Base-by-base conservation (phyloP, 2,113 vertebrate genomes). In the Engraulis encrasicolus region DNA sequence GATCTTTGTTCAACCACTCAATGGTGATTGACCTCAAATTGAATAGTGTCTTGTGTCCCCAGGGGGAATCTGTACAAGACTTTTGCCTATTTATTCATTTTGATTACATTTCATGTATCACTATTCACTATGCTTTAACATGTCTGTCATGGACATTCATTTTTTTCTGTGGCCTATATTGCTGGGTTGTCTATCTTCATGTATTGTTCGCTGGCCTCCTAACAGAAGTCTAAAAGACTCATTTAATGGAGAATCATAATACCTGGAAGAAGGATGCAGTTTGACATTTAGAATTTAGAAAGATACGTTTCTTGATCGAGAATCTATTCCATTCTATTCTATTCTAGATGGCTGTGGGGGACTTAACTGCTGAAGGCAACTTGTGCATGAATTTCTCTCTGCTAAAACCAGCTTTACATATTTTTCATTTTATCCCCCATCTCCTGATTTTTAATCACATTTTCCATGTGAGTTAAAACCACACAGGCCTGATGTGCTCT, bases 401-500 rank as follows among this genome's bases (percentile, higher is more conserved):
- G 45, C 58, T 34, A 48, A 84, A 84, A 84, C 83, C 66, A 84
- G 82, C 74, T 79, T 66, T 85, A 83, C 54, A 77, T 74, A 74
- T 74, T 74, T 74, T 74, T 27, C 82, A 40, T 79, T 66, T 66
- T 31, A n/a, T n/a, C n/a, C 11, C 31, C 12, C 27, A 81, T 83
- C 83, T 83, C 31, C n/a, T 19, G 82, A 81, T 18, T 74, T 82
- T 84, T 74, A 54, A 79, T 74, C 27, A 74, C 12, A 34, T 15
- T 74, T 74, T 15, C 27, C 66, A 11, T 34, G 31, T 74, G 27
- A 31, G 66, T 14, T 74, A 15, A n/a, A 12, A 34, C 27, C 27
- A 74, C 66, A 74, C 27, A 34, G 66, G 17, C 31, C 66, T 71
- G 34, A 80, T 82, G 27, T 48, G n/a, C 38, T 78, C 61, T 38